phyloP scores from a whole-genome alignment of 2,888 invertebrate species.

The Celastrina argiolus region DNA sequence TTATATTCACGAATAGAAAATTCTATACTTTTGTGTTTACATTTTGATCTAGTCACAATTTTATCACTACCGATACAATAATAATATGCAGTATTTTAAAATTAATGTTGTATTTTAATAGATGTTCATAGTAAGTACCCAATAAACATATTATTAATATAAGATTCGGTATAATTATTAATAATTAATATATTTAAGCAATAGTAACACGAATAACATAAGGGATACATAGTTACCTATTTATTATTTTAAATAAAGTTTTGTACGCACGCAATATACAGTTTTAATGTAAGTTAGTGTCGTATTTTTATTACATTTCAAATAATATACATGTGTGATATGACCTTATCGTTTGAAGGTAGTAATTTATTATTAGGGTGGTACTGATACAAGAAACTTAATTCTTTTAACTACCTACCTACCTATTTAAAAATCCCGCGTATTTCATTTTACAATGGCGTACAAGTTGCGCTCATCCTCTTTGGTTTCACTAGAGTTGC shows the following conservation, averaged over 20 bases:
- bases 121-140: neutral
- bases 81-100: neutral
- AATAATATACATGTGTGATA: no score
- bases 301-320: neutral
- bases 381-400: no score
- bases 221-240: neutral
- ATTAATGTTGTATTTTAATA: neutral
- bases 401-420: no score
- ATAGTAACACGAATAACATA: neutral
- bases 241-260: neutral
- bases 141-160: neutral
- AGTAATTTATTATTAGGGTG: no score
- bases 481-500: no score
- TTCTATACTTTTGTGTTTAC: neutral
- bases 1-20: neutral
- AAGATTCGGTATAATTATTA: neutral
- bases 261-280: slow-evolving; percentile 9
- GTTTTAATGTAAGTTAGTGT: neutral
- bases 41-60: neutral
- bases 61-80: neutral
- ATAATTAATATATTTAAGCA: neutral
- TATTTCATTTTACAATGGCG: no score
- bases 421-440: no score
- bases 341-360: no score
- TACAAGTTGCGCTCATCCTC: no score